Conservation (phyloP, 2,797 vertebrate genomes). For the Mycteria americana region DNA sequence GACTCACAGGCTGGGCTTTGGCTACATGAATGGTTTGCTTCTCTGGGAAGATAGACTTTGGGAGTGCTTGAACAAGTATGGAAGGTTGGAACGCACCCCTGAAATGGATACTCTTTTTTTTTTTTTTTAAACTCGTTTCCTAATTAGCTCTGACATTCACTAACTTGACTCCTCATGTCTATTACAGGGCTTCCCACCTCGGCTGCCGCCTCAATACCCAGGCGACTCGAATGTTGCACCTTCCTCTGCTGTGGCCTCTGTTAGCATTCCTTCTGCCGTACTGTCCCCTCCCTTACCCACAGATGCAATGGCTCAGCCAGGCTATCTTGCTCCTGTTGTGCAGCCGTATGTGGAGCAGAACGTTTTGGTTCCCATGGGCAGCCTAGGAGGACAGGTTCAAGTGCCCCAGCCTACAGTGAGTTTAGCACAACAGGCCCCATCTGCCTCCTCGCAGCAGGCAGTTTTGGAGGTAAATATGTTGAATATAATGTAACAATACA, state of each 20-base stretch:
- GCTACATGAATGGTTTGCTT: not conserved
- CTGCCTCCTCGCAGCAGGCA: constrained; percentile 73
- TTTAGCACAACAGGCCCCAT: constrained; percentile 70
- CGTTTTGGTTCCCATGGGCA: constrained; percentile 67
- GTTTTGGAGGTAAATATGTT: constrained; percentile 74
- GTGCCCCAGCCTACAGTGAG: constrained; percentile 72
- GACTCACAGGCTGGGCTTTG: not conserved
- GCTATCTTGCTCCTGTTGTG: constrained; percentile 71
- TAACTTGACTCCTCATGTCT: constrained; percentile 64
- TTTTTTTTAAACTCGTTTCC: not conserved
- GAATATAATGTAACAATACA: not conserved
- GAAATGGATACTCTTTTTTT: not conserved
- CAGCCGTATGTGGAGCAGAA: constrained; percentile 77
- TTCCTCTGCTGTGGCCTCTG: constrained; percentile 74
- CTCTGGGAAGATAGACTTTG: not conserved
- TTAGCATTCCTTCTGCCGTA: constrained; percentile 75
- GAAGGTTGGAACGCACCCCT: not conserved
- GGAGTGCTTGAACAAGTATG: not conserved
- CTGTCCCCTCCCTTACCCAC: constrained; percentile 75
- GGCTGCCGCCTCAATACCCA: constrained; percentile 70
- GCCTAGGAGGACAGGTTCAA: constrained; percentile 76
- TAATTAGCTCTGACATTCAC: not conserved
- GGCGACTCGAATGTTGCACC: constrained; percentile 71
- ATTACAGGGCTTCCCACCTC: constrained; percentile 73
- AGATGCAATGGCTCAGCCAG: constrained; percentile 73